Evolutionary conservation across 2,113 vertebrate genomes (phyloP).

Genomic region (Clinocottus analis): DNA sequence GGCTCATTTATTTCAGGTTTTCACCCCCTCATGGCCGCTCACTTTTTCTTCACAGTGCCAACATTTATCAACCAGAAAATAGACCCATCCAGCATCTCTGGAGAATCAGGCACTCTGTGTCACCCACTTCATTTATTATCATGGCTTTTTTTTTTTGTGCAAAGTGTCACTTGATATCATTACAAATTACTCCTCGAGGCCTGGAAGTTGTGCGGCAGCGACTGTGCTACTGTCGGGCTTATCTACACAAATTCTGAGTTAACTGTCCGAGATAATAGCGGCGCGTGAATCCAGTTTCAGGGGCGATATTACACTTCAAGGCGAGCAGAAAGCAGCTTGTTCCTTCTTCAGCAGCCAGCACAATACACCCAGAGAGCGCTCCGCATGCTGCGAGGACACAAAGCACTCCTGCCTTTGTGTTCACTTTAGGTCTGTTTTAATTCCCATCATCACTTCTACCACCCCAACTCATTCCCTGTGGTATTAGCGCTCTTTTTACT

Average conservation of each 20-base stretch:
- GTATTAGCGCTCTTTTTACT: slow-evolving; percentile 55
- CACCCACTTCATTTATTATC: slow-evolving; percentile 42
- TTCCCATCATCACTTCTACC: slow-evolving; percentile 64
- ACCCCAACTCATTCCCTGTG: slow-evolving; percentile 21
- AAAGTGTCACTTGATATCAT: slow-evolving; percentile 39
- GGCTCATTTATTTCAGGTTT: slow-evolving; percentile 17
- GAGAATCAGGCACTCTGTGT: slow-evolving; percentile 26
- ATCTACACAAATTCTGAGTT: slow-evolving; percentile 32
- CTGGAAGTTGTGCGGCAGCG: slow-evolving; percentile 14
- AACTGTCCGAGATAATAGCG: slow-evolving; percentile 32
- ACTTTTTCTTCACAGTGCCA: slow-evolving; percentile 19
- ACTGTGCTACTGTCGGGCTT: slow-evolving; percentile 13
- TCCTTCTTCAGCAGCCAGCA: slow-evolving; percentile 55
- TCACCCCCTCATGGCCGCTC: neutral
- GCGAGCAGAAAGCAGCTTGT: slow-evolving; percentile 62
- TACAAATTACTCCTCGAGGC: slow-evolving; percentile 23
- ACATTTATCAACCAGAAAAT: slow-evolving; percentile 49
- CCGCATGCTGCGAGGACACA: slow-evolving; percentile 40
- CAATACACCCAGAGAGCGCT: slow-evolving; percentile 44
- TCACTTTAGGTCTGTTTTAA: slow-evolving; percentile 70
- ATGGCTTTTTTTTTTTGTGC: slow-evolving; percentile 25
- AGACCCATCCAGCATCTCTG: slow-evolving; percentile 22
- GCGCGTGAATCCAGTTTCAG: slow-evolving; percentile 35
- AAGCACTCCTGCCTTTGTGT: slow-evolving; percentile 56
- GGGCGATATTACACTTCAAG: slow-evolving; percentile 52